Conservation (phyloP, 2,113 vertebrate genomes). For the Macaca nemestrina region DNA sequence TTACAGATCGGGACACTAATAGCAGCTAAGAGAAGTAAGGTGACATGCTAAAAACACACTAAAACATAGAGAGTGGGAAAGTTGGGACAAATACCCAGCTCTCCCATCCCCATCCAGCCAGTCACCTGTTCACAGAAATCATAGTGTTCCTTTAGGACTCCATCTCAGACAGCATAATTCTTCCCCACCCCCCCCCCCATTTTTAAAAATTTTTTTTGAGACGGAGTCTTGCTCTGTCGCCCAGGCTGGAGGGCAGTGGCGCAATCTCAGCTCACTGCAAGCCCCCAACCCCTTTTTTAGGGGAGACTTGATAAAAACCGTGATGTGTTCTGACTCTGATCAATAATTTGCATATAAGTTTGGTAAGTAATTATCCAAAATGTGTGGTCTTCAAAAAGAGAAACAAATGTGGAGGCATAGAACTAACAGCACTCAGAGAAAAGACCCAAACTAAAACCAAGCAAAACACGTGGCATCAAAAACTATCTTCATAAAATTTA, state of each 20-base stretch:
- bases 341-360: neutral
- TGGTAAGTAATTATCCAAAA: constrained; percentile 34
- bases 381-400: neutral
- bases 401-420: neutral
- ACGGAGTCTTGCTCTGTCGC: no score
- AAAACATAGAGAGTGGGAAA: neutral
- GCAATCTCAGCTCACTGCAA: no score
- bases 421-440: neutral
- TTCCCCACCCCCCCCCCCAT: no score
- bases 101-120: neutral
- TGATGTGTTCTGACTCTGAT: neutral
- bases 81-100: neutral
- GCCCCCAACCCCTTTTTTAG: neutral
- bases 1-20: neutral
- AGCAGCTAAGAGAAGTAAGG: neutral
- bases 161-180: neutral
- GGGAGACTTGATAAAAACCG: neutral
- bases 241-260: no score
- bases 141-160: neutral
- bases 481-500: neutral
- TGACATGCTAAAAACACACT: neutral
- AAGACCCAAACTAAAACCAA: neutral
- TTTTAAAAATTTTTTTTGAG: no score
- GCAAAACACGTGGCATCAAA: neutral
- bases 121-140: neutral